Evolutionary conservation across 2,113 vertebrate species (phyloP), one percentile per base, ranked within the genome.

Genomic region (Ancistrus triradiatus): DNA sequence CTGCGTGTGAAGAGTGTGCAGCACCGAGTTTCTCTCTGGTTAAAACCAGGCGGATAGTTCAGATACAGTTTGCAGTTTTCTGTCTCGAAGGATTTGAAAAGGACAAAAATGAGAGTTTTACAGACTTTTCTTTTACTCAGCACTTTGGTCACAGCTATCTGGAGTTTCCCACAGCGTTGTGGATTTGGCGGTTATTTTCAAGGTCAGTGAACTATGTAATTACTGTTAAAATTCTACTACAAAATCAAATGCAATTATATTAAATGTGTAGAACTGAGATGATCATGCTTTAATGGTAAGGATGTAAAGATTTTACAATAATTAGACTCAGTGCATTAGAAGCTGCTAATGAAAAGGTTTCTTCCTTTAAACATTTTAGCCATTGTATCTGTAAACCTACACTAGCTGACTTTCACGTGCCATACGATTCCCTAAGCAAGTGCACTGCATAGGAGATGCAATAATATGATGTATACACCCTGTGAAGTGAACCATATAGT

Each of bases 1-100:
- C 47, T 19, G 28, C 38, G n/a, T 27, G 42, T 40, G 43, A 49
- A 68, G 43, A 33, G 43, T 19, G 48, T 25, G 17, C 35, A 53
- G 69, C 57, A 27, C 59, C 66, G 69, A 63, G 74, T 82, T 90
- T 89, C 90, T 90, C 35, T 89, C 90, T 91, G 84, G 81, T 79
- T 72, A 70, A 2, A 55, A 69, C 55, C 18, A 66, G 19, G 7
- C 27, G 3, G n/a, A n/a, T n/a, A n/a, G n/a, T n/a, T n/a, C n/a
- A n/a, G n/a, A n/a, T n/a, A n/a, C n/a, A n/a, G n/a, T n/a, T n/a
- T n/a, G n/a, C n/a, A n/a, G n/a, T n/a, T n/a, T n/a, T n/a, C n/a
- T 19, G 18, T 14, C 13, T 50, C 28, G 74, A 74, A n/a, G n/a
- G n/a, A 42, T 74, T 53, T 52, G 60, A 1, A 19, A 72, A 24